Percentiles rank a stretch among this genome's conserved stretches.
phyloP scores from a whole-genome alignment of 2,113 vertebrate genomes.

The Brachyistius frenatus region DNA sequence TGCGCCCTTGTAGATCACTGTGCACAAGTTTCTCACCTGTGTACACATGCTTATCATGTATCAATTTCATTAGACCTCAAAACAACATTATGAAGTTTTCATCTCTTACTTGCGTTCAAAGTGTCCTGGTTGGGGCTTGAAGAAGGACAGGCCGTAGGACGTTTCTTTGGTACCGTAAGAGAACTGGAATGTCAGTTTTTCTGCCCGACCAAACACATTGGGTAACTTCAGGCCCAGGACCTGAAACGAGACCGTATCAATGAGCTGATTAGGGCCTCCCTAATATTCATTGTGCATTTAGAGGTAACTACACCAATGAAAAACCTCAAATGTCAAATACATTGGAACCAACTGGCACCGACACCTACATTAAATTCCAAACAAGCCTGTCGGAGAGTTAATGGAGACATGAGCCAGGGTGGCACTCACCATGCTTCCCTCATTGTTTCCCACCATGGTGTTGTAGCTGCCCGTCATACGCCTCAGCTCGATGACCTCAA shows the following conservation, averaged over 20 bases:
- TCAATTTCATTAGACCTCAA: not conserved
- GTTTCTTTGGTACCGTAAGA: slow-evolving; percentile 99
- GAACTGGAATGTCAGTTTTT: slow-evolving; percentile 97
- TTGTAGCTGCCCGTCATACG: slow-evolving; percentile 96
- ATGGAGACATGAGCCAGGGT: not conserved
- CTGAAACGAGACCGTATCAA: slow-evolving; percentile 74
- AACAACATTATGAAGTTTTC: not conserved
- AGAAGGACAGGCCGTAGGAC: slow-evolving; percentile 96
- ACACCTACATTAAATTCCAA: not conserved
- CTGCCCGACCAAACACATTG: slow-evolving; percentile 93
- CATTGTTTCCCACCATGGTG: slow-evolving; percentile 98
- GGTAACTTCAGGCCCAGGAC: slow-evolving; percentile 95
- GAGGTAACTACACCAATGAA: not conserved
- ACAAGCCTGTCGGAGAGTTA: not conserved
- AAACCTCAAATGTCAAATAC: not conserved
- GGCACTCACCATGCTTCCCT: slow-evolving; percentile 96
- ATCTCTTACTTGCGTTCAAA: slow-evolving; percentile 93
- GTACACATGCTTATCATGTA: not conserved
- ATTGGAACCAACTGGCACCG: not conserved
- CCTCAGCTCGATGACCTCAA: slow-evolving; percentile 93
- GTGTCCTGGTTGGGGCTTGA: slow-evolving; percentile 93
- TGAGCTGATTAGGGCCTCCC: not conserved
- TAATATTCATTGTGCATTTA: not conserved
- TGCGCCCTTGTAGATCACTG: too few species aligned
- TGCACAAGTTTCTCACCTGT: too few species aligned